Evolutionary conservation across 2,797 vertebrate genomes (phyloP), one percentile per base, ranked within the genome.

Genomic region (Ctenopoma multispine): DNA sequence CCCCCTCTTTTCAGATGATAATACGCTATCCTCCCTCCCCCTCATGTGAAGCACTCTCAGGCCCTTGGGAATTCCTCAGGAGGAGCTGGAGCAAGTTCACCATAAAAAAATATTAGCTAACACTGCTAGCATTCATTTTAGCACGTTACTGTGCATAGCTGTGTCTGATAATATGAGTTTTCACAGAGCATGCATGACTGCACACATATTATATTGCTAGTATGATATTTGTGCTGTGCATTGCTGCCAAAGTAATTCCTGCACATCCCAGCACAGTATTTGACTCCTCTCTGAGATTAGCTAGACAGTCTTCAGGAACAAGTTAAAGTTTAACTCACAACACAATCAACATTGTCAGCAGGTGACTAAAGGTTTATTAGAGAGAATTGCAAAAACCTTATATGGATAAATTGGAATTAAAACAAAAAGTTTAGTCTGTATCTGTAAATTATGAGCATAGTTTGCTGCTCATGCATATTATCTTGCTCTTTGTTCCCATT

Each of bases 391-490:
- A 38, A 53, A 48, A 65, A 13, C 5, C 17, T 27, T 27, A 9
- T 23, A 10, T 31, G 24, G 17, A 62, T 54, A 24, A 15, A 62
- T 23, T 46, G 4, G 24, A 53, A 69, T 36, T 71, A 36, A 65
- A 74, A 44, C n/a, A 5, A 67, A 56, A 34, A 29, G 20, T 31
- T 17, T 6, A 50, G 41, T 44, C 27, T 76, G 12, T 15, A 40
- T 70, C 67, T 51, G 40, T 44, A 55, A 3, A 58, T 75, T 50
- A 27, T 62, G 17, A 70, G 12, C 23, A 7, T 50, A 49, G 7
- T 68, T 70, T 67, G n/a, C 23, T 53, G 54, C 17, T 60, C 7
- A 21, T 58, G 56, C 53, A 48, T 53, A 38, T 75, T 69, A 68
- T 63, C 46, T 34, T 27, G 18, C 68, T 53, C 53, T 38, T 31